Conservation (phyloP, 2,888 invertebrate genomes). For the Diarsia rubi region DNA sequence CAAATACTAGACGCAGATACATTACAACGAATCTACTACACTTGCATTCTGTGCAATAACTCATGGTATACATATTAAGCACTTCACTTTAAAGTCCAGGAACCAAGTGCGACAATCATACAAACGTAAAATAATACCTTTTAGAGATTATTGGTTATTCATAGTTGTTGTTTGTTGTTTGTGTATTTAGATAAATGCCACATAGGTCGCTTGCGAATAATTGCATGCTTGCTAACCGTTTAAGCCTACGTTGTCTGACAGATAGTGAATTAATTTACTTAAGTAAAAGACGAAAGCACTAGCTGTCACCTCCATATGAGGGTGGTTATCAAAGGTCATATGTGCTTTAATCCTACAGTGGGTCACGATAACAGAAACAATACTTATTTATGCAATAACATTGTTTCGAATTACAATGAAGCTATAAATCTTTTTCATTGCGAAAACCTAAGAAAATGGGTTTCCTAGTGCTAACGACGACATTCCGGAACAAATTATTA, state of each 20-base stretch:
- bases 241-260: not conserved
- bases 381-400: not conserved
- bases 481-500: constrained; percentile 22
- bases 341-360: not conserved
- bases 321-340: not conserved
- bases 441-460: not conserved
- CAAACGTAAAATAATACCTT: not conserved
- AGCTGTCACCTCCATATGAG: not conserved
- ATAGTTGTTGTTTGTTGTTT: too few species aligned
- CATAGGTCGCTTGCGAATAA: not conserved
- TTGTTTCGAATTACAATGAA: not conserved
- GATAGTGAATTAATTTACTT: not conserved
- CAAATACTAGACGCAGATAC: not conserved
- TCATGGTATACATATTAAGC: not conserved
- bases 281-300: not conserved
- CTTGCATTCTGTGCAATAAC: not conserved
- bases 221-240: not conserved
- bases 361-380: not conserved
- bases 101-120: not conserved
- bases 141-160: not conserved
- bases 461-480: constrained; percentile 7
- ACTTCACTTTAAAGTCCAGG: not conserved
- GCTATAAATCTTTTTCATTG: not conserved
- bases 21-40: not conserved
- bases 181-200: too few species aligned